Evolutionary conservation across 64 coral and sea anemone genomes (phyloP), one percentile per base, ranked within the genome.

Genomic region (Catalaphyllia jardinei): DNA sequence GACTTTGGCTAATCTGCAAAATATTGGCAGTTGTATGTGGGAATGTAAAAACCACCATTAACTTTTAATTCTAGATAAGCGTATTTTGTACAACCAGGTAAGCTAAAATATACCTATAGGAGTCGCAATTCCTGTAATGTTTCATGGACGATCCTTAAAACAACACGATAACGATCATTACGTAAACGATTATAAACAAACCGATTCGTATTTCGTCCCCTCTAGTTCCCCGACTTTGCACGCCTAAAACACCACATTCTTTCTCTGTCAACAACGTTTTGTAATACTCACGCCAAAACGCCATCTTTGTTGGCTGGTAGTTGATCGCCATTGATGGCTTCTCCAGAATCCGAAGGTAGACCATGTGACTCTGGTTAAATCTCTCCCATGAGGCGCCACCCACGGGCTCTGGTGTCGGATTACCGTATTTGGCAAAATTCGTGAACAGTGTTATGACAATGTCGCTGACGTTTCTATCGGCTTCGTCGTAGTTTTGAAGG

Each of bases 201-300:
- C 5, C 14, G 9, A 25, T 28, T 27, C 24, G n/a, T 79, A 57
- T 14, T 17, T 13, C n/a, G 24, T 29, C 59, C 2, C 29, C 62
- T 22, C 24, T 16, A 8, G 60, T 67, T 19, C 79, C 60, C 22
- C 30, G 14, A 39, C 79, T 63, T 67, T 60, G 0, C 30, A 9
- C 4, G 16, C 60, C 31, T 15, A 14, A 0, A 22, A 65, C 60
- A 24, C 16, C 33, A 24, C 79, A 83, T 24, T 63, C 4, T 24
- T 18, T 83, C 3, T 38, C 31, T 3, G 11, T 39, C 14, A 67
- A 38, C 7, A 85, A 35, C 11, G 52, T 87, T 29, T 76, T 88
- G 33, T 90, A 96, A 88, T 96, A 96, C 27, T 80, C 78, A 75
- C 87, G 87, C 95, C 95, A 96, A 42, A 92, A 92, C 27, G 83